Conservation (phyloP, 2,113 vertebrate genomes). For the Chloropsis cyanopogon region DNA sequence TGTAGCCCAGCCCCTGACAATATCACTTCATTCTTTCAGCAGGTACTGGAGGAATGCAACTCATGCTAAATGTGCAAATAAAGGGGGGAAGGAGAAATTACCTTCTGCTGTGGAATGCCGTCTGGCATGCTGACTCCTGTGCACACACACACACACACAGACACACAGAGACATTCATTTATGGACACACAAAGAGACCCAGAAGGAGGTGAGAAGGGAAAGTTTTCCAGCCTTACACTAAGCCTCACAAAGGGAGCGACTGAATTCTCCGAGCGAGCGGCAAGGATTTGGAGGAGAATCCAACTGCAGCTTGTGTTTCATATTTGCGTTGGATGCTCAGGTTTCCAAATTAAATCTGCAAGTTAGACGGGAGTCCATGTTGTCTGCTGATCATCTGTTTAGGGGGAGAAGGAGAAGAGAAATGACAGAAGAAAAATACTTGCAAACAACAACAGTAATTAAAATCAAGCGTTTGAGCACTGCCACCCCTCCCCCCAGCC, state of each 20-base stretch:
- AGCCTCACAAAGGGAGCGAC: not conserved
- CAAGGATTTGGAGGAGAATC: not conserved
- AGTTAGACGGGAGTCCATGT: conserved; percentile 24
- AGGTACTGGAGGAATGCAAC: conserved; percentile 12
- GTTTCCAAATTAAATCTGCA: conserved; percentile 16
- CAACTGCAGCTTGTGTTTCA: not conserved
- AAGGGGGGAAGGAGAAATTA: not conserved
- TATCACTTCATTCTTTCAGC: not conserved
- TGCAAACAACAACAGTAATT: conserved; percentile 43
- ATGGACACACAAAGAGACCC: conserved; percentile 13
- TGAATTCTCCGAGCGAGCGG: not conserved
- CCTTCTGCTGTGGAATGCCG: conserved; percentile 28
- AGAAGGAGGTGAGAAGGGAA: not conserved
- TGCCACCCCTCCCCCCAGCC: not conserved
- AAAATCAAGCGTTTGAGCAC: conserved; percentile 64
- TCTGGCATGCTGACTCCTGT: conserved; percentile 9
- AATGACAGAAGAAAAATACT: conserved; percentile 35
- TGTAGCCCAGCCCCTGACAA: not conserved
- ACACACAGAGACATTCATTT: not conserved
- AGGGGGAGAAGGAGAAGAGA: not conserved
- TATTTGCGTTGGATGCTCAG: not conserved
- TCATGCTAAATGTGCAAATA: not conserved
- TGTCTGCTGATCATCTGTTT: conserved; percentile 29
- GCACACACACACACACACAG: not conserved
- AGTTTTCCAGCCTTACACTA: not conserved